Base-by-base conservation (phyloP, 53 echinoderm and acorn worm genomes). In the Patiria pectinifera region DNA sequence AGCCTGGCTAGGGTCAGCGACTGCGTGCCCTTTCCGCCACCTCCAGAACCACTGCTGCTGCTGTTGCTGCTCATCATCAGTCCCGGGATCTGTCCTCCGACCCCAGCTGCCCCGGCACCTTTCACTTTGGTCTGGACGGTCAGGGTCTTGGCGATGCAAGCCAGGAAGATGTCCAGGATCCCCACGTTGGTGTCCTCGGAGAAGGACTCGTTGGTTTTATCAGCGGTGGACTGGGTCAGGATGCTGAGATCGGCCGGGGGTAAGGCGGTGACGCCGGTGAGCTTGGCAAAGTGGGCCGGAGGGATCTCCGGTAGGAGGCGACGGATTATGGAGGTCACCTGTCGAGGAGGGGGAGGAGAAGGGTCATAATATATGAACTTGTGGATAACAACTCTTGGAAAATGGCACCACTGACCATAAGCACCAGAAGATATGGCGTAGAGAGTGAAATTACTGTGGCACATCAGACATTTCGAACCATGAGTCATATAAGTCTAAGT, bases 111-210 rank as follows among this genome's bases (percentile, higher is more conserved):
- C 53, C 53, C 53, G 53, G 92, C 96, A 9, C 96, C 98, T 82
- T 96, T 96, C 71, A 96, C 94, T 74, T 98, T 98, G 83, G 94
- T 93, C 84, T 98, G 98, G 4, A 98, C 98, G 24, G 93, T 94
- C 93, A 98, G 76, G 14, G 96, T 96, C 91, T 98, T 98, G n/a
- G 93, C 86, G 35, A 98, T 95, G 59, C 96, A 96, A n/a, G 98
- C 96, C 21, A 98, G 83, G 94, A 98, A 95, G 61, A 98, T 94
- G 80, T 98, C 98, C 82, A 98, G 85, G 83, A 98, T 91, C 49
- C 98, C 98, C 53, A 96, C 84, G 53, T 76, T 62, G 4, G 90
- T 91, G 85, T 96, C 96, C 75, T 94, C 95, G 5, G 87, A 83
- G 80, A 71, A 62, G 53, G 91, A 82, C 59, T 89, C 82, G 85